Evolutionary conservation across 2,888 invertebrate genomes (phyloP).

Genomic region (Cremastinae sp.): DNA sequence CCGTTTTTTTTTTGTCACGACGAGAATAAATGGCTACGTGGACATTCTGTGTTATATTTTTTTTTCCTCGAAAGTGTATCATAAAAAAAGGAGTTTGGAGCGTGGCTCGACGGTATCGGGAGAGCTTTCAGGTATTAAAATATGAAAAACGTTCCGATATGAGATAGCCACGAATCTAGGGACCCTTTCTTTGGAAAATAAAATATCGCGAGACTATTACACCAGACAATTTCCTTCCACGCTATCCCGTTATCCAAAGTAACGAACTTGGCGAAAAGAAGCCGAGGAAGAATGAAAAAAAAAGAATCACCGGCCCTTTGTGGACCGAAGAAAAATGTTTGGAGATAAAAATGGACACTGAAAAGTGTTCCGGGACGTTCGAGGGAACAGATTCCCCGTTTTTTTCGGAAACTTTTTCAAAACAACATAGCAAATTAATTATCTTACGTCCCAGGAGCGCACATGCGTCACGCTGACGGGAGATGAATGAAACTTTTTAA

Average conservation of each 20-base stretch:
- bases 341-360: slow-evolving; percentile 45
- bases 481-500: too few species aligned
- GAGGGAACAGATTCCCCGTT: background rate
- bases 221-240: slow-evolving; percentile 33
- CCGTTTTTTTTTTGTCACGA: slow-evolving; percentile 30
- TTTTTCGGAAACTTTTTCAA: slow-evolving; percentile 1
- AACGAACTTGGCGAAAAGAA: slow-evolving; percentile 15
- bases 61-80: slow-evolving; percentile 14
- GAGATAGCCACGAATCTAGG: slow-evolving; percentile 24
- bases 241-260: slow-evolving; percentile 43
- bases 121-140: background rate
- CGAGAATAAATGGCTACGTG: slow-evolving; percentile 38
- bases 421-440: background rate
- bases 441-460: too few species aligned
- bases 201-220: slow-evolving; percentile 37
- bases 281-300: slow-evolving; percentile 1
- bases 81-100: slow-evolving; percentile 29
- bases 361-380: slow-evolving; percentile 34
- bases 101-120: slow-evolving; percentile 12
- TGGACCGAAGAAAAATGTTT: slow-evolving; percentile 38
- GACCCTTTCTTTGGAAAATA: slow-evolving; percentile 37
- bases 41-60: slow-evolving; percentile 28
- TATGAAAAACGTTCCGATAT: slow-evolving; percentile 14
- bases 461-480: too few species aligned
- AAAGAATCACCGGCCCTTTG: slow-evolving; percentile 14